Evolutionary conservation across 2,888 invertebrate species (phyloP), one percentile per base, ranked within the genome.

Genomic region (Eupeodes latifasciatus): DNA sequence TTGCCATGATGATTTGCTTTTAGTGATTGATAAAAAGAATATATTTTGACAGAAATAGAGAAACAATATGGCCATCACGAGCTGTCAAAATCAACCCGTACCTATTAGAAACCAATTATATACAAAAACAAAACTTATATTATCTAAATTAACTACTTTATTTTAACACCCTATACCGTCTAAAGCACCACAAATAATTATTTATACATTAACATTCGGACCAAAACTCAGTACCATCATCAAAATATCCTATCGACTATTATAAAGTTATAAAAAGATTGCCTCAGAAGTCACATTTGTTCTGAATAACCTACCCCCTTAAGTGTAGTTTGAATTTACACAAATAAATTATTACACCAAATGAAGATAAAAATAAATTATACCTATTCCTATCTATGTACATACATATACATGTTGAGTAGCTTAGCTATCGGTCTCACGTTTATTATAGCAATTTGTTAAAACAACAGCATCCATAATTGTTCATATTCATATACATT

Each of bases 391-490:
- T n/a, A 49, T 49, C 34, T 34, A 59, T 59, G n/a, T 51, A 34
- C 9, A 7, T 12, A 4, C n/a, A 12, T 16, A 11, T 34, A 4
- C 64, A 49, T 19, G 44, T 62, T 55, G 44, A 47, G 9, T 71
- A 82, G 75, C 66, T 66, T 74, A 71, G 71, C 72, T 59, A 72
- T 81, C 57, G 75, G 67, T 71, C 74, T 59, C 67, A 61, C 36
- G 85, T 81, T 71, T 81, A 64, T 85, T 59, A 72, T 62, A 62
- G 67, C 67, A 62, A 81, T 85, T 85, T 85, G 78, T 85, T 69
- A 55, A 74, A 69, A 69, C 69, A 69, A 69, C 69, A 78, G 57
- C 57, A 71, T 67, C 53, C 69, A 53, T 53, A 36, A 27, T 27
- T 27, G 27, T 27, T 27, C 27, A 27, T 27, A 27, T 27, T 27